Base-by-base conservation (phyloP, 2,797 vertebrate genomes). In the Chelon auratus region DNA sequence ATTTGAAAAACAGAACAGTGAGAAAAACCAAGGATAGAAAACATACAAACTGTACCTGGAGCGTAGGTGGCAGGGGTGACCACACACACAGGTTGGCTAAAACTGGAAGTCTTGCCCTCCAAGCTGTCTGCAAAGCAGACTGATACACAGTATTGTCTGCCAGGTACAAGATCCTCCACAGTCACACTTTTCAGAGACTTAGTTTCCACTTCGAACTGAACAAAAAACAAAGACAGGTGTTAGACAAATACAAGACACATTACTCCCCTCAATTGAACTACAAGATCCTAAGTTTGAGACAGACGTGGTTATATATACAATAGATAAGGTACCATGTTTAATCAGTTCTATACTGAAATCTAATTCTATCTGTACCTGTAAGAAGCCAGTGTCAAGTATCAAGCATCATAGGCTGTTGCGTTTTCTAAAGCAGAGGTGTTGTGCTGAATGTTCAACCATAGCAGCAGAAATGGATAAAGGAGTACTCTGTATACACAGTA, bases 121-220 rank as follows among this genome's bases (percentile, higher is more conserved):
- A 1, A 0, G 0, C 0, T 0, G 24, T 79, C 62, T 0, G 0
- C 9, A 51, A 91, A 62, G 24, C 77, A 30, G 36, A 91, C 54
- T 0, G 87, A 84, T 22, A 91, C 62, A 3, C 92, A 93, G 79
- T 88, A 87, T 9, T 11, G 0, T 12, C 37, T 77, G 18, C 82
- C 80, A 0, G 69, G 56, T 6, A 14, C 51, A 68, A 89, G 33
- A 8, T 59, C 0, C 4, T 26, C 8, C 13, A 83, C 0, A 14
- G 15, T 3, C 9, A 1, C 0, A 3, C 1, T 9, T 0, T 2
- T 0, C 33, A 83, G 71, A 22, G 60, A 72, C 10, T 0, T 0
- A 5, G 5, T n/a, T 0, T 11, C 0, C 14, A 9, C 1, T 9
- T 37, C 7, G 7, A 43, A 0, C 79, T 86, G 64, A 42, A 68